These are phyloP conservation scores for Thinocorus orbignyianus DNA, from an alignment of 2,113 vertebrate species.

Conservation along the genomic window DNA sequence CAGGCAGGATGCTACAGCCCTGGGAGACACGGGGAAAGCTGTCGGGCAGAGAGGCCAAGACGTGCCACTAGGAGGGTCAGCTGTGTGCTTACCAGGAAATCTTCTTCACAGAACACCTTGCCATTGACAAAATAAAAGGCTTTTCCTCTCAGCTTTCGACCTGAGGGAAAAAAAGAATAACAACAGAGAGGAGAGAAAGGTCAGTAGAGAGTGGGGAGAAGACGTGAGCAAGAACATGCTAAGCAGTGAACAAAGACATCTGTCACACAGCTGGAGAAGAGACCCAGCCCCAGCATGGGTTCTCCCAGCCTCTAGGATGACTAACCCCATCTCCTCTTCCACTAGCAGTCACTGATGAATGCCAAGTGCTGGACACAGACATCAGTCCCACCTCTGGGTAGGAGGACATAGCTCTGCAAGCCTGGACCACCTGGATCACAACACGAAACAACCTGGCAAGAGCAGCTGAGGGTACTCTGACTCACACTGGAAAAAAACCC, in stretches of 20 bases:
- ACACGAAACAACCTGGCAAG: background rate
- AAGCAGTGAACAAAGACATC: background rate
- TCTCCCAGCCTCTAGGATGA: background rate
- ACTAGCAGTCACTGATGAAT: background rate
- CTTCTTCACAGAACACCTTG: conserved; percentile 91
- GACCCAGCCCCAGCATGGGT: rapidly evolving
- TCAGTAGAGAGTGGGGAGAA: background rate
- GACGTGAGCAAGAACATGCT: background rate
- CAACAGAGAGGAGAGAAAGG: background rate
- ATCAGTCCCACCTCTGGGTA: background rate
- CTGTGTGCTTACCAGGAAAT: conserved; percentile 88
- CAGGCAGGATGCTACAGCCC: background rate
- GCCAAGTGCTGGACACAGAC: background rate
- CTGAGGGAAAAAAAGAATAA: conserved; percentile 55
- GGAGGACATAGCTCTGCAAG: background rate
- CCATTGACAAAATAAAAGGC: conserved; percentile 88
- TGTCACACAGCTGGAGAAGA: background rate
- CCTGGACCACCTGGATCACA: background rate
- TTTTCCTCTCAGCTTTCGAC: conserved; percentile 84
- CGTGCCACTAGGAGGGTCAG: background rate
- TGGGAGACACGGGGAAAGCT: background rate
- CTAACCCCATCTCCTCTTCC: background rate
- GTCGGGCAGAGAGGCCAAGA: background rate
- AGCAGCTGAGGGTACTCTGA: background rate
- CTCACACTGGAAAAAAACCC: background rate